Percentiles rank a stretch among this genome's conserved stretches.
phyloP scores from a whole-genome alignment of 2,797 vertebrate species.

The Parauchenoglanis ngamensis region DNA sequence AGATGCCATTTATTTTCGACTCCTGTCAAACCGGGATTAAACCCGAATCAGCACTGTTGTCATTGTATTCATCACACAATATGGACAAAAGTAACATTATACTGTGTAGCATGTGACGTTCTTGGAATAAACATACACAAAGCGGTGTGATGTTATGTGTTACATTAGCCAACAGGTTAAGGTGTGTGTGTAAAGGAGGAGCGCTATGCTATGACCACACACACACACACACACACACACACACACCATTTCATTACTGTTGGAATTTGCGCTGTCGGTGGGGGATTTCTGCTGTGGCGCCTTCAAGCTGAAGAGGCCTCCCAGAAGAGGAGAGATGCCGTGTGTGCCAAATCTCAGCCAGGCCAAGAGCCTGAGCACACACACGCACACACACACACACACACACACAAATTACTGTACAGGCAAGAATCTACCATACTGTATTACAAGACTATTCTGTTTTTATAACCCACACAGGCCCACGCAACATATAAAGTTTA shows the following conservation, averaged over 20 bases:
- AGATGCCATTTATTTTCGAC: conserved; percentile 9
- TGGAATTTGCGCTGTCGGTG: conserved; percentile 22
- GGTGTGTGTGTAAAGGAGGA: background rate
- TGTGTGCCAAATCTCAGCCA: conserved; percentile 34
- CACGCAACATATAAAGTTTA: background rate
- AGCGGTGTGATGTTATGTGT: background rate
- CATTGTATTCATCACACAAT: background rate
- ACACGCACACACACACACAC: background rate
- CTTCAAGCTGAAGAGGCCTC: conserved; percentile 37
- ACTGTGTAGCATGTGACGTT: background rate
- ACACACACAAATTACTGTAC: conserved; percentile 16
- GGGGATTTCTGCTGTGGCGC: conserved; percentile 42
- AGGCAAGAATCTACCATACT: background rate
- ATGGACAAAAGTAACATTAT: background rate
- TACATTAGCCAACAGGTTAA: conserved; percentile 1
- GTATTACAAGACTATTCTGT: background rate
- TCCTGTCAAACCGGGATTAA: conserved; percentile 13
- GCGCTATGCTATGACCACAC: background rate
- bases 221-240: background rate
- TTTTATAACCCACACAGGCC: background rate
- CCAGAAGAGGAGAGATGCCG: conserved; percentile 19
- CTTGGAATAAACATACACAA: background rate
- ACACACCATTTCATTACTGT: conserved; percentile 28
- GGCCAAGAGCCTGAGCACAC: conserved; percentile 22
- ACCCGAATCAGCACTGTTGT: background rate